These are phyloP conservation scores for Boloria selene DNA, from an alignment of 2,888 invertebrate genomes.

Conservation along the genomic window DNA sequence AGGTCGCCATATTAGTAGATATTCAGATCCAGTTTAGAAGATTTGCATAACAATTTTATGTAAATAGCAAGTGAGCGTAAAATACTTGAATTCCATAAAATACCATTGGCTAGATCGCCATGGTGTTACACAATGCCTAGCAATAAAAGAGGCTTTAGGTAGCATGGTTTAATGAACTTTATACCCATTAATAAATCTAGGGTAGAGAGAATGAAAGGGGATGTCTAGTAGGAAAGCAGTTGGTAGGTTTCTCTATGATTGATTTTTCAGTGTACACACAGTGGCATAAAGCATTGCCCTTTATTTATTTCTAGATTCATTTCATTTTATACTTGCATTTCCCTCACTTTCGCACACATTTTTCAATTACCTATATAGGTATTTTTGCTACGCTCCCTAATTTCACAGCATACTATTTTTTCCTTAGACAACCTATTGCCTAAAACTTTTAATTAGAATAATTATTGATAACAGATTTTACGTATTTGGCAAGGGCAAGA, in stretches of 20 bases:
- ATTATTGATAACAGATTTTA: too few relatives aligned
- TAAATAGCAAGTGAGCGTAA: conserved; percentile 50
- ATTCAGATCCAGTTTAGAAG: conserved; percentile 56
- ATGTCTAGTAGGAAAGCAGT: conserved; percentile 22
- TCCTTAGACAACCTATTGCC: too few relatives aligned
- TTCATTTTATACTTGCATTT: too few relatives aligned
- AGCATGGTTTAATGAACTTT: conserved; percentile 9
- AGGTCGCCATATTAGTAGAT: conserved; percentile 58
- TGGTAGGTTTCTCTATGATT: conserved; percentile 26
- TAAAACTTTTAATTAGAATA: too few relatives aligned
- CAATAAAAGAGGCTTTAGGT: conserved; percentile 1
- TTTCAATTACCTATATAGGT: too few relatives aligned
- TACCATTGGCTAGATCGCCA: conserved; percentile 40
- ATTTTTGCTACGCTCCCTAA: too few relatives aligned
- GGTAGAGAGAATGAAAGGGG: not conserved
- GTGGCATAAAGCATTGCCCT: conserved; percentile 1
- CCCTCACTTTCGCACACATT: too few relatives aligned
- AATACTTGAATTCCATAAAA: conserved; percentile 46
- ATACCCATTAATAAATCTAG: not conserved
- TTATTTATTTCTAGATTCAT: too few relatives aligned
- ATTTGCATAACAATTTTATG: conserved; percentile 54
- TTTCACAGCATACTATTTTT: too few relatives aligned
- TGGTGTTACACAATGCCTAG: conserved; percentile 10
- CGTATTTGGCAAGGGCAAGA: too few relatives aligned
- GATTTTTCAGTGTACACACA: conserved; percentile 19